Evolutionary conservation across 2,888 invertebrate genomes (phyloP).

Genomic region (Candidula unifasciata): DNA sequence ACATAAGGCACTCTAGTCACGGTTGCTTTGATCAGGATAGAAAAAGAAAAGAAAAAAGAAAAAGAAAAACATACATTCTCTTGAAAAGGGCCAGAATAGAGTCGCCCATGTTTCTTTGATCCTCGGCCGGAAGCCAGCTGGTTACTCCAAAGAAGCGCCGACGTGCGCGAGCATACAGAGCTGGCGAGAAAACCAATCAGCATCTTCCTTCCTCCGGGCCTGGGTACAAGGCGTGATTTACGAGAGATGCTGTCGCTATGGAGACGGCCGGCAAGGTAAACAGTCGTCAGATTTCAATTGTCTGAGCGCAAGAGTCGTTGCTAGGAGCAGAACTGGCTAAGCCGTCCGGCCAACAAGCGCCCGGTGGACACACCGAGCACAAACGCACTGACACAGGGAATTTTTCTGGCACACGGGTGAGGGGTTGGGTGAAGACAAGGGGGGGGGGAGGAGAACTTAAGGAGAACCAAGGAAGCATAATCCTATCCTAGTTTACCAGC

Average conservation of each 20-base stretch:
- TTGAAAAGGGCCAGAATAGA: background rate
- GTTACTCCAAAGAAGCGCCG: conserved; percentile 50
- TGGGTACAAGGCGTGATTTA: conserved; percentile 52
- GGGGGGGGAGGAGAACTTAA: too few relatives aligned
- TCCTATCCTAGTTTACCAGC: too few relatives aligned
- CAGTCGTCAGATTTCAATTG: conserved; percentile 51
- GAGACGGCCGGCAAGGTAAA: conserved; percentile 48
- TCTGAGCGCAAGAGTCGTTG: conserved; percentile 33
- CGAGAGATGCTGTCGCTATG: conserved; percentile 51
- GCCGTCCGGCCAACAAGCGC: conserved; percentile 44
- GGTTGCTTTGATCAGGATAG: background rate
- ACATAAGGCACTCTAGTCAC: background rate
- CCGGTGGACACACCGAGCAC: background rate
- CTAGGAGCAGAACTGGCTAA: conserved; percentile 43
- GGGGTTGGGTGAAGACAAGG: too few relatives aligned
- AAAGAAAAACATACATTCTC: background rate
- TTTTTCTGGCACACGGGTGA: too few relatives aligned
- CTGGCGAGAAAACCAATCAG: conserved; percentile 53
- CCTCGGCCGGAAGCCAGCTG: conserved; percentile 39
- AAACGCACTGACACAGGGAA: too few relatives aligned
- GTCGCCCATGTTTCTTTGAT: conserved; percentile 41
- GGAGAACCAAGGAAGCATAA: too few relatives aligned
- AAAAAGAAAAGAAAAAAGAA: background rate
- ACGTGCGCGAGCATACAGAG: conserved; percentile 50
- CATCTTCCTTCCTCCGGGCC: conserved; percentile 48